Evolutionary conservation across 2,113 vertebrate species (phyloP).

Genomic region (Aphyosemion australe): DNA sequence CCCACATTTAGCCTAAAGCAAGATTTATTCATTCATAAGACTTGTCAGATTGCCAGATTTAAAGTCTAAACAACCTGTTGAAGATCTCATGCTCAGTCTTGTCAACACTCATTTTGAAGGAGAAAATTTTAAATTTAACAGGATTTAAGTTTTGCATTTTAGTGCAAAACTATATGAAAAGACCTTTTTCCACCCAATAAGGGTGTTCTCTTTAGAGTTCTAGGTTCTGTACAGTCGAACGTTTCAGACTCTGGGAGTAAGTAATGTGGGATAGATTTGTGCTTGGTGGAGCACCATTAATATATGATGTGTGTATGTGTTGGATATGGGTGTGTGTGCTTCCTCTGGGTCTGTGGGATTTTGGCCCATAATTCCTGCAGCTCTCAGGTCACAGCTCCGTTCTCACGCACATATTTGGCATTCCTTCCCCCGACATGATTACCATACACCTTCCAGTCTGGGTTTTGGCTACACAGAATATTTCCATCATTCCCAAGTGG

Average conservation of each 20-base stretch:
- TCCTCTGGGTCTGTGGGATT: constrained; percentile 84
- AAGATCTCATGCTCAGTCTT: no score
- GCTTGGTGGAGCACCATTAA: constrained; percentile 72
- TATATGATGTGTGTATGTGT: constrained; percentile 76
- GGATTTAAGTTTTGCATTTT: no score
- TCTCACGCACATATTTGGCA: constrained; percentile 85
- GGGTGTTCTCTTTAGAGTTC: constrained; percentile 28
- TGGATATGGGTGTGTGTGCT: constrained; percentile 81
- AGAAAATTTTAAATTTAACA: no score
- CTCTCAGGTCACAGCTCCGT: constrained; percentile 82
- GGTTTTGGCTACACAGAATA: constrained; percentile 79
- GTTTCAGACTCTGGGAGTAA: constrained; percentile 65
- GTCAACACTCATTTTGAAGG: no score
- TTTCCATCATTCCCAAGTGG: constrained; percentile 80
- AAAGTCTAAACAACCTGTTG: constrained; percentile 71
- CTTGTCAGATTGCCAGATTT: constrained; percentile 40
- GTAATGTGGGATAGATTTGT: constrained; percentile 67
- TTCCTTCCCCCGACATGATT: constrained; percentile 81
- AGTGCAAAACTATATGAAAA: no score
- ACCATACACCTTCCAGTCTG: constrained; percentile 83
- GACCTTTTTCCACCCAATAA: no score
- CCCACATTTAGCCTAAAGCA: constrained; percentile 6
- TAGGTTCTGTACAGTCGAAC: constrained; percentile 55
- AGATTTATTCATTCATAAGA: constrained; percentile 33
- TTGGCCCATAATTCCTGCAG: constrained; percentile 82